phyloP scores from a whole-genome alignment of 2,113 vertebrate genomes.

The Amazona vittata region DNA sequence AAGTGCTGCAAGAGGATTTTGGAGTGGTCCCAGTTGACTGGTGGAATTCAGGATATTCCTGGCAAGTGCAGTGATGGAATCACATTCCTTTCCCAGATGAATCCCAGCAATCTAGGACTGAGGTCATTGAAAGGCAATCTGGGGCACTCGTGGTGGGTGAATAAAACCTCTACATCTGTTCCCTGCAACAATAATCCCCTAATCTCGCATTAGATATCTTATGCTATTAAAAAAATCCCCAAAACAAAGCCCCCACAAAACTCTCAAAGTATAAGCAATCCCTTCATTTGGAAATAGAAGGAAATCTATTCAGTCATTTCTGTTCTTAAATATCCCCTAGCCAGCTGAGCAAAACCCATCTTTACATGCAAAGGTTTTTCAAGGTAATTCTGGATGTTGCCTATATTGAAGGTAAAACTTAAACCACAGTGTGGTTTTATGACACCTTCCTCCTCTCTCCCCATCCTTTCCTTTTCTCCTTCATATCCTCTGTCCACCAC shows the following conservation, averaged over 20 bases:
- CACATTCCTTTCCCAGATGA: fast-evolving
- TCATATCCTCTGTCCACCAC: not conserved
- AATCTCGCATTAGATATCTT: not conserved
- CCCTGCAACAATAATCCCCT: not conserved
- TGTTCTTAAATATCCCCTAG: not conserved
- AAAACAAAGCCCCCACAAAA: not conserved
- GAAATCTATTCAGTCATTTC: not conserved
- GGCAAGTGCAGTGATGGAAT: not conserved
- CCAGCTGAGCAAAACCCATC: not conserved
- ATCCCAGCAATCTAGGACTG: not conserved
- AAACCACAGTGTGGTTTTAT: not conserved
- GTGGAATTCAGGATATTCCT: not conserved
- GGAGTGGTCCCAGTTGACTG: not conserved
- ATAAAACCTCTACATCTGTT: slow-evolving; percentile 36
- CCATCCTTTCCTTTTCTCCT: not conserved
- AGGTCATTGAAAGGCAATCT: slow-evolving; percentile 4
- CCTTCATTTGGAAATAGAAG: not conserved
- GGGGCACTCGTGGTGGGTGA: not conserved
- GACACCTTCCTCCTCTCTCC: not conserved
- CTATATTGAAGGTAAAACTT: not conserved
- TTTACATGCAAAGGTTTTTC: not conserved
- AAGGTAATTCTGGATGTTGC: not conserved
- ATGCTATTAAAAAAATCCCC: not conserved
- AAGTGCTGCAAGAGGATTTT: not conserved
- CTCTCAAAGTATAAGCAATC: not conserved